Percentiles rank a stretch among this genome's conserved stretches.
Evolutionary conservation across 1,140 invertebrate genomes (phyloP).

Genomic region (Caerostris darwini): DNA sequence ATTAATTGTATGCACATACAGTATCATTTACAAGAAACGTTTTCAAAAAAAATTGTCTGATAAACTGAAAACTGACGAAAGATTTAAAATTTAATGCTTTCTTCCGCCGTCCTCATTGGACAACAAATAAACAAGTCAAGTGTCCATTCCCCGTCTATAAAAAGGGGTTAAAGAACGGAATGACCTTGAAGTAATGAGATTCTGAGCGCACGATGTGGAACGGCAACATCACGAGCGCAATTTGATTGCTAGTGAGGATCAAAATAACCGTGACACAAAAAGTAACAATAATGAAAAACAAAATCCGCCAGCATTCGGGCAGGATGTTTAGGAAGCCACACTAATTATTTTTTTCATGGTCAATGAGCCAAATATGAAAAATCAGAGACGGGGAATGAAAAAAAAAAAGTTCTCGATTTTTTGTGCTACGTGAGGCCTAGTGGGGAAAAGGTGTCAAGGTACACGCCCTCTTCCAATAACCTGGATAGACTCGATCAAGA

Average conservation of each 20-base stretch:
- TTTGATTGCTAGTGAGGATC: conserved; percentile 62
- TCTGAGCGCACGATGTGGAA: conserved; percentile 67
- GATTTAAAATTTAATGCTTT: background rate
- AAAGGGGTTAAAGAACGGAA: conserved; percentile 64
- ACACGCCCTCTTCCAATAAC: conserved; percentile 59
- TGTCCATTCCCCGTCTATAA: conserved; percentile 5
- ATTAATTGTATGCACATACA: no score
- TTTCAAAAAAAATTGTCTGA: no score
- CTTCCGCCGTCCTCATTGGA: background rate
- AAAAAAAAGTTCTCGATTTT: conserved; percentile 5
- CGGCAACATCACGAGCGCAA: conserved; percentile 67
- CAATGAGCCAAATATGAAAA: conserved; percentile 75
- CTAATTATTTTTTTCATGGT: conserved; percentile 73
- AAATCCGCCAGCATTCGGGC: background rate
- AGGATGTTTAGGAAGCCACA: conserved; percentile 52
- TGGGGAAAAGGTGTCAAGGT: conserved; percentile 65
- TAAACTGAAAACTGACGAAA: no score
- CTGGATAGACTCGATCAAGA: conserved; percentile 14
- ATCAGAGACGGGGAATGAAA: no score
- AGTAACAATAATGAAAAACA: conserved; percentile 31
- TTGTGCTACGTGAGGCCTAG: background rate
- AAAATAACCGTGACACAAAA: conserved; percentile 69
- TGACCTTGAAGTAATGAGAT: conserved; percentile 65
- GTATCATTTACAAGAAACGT: no score
- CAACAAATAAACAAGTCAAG: background rate